Percentiles rank a stretch among this genome's conserved stretches.
Evolutionary conservation across 1,140 invertebrate species (phyloP).

Genomic region (Sinonovacula constricta): DNA sequence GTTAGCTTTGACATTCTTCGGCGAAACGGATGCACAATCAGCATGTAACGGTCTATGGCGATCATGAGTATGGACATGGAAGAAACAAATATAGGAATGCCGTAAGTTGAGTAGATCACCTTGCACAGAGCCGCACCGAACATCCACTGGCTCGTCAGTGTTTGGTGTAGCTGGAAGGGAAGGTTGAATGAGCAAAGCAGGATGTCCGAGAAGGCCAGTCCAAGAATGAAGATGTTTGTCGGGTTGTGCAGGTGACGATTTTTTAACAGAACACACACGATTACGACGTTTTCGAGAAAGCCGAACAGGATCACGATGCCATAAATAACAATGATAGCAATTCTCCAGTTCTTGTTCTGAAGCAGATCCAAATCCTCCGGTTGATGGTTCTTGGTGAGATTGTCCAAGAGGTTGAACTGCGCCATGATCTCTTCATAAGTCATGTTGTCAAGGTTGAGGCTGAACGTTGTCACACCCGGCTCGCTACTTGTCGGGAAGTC

Average conservation of each 20-base stretch:
- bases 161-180: slow-evolving; percentile 86
- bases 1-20: slow-evolving; percentile 66
- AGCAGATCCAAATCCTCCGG: slow-evolving; percentile 59
- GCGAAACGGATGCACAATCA: slow-evolving; percentile 82
- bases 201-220: slow-evolving; percentile 97
- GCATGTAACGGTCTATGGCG: slow-evolving; percentile 85
- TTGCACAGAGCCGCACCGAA: slow-evolving; percentile 81
- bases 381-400: slow-evolving; percentile 22
- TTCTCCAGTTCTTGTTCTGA: slow-evolving; percentile 63
- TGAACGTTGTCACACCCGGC: background rate
- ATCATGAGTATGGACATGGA: slow-evolving; percentile 86
- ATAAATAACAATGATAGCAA: slow-evolving; percentile 73
- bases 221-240: slow-evolving; percentile 98
- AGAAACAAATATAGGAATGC: slow-evolving; percentile 85
- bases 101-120: slow-evolving; percentile 74
- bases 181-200: slow-evolving; percentile 94
- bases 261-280: slow-evolving; percentile 89
- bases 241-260: slow-evolving; percentile 97
- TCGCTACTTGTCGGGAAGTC: background rate
- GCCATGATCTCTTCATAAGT: slow-evolving; percentile 27
- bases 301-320: slow-evolving; percentile 74
- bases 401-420: slow-evolving; percentile 41
- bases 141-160: slow-evolving; percentile 90
- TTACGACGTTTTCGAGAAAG: slow-evolving; percentile 89
- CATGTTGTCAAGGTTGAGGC: slow-evolving; percentile 40